Conservation (phyloP, 2,888 invertebrate species). For the Mesorhabditis sp. region DNA sequence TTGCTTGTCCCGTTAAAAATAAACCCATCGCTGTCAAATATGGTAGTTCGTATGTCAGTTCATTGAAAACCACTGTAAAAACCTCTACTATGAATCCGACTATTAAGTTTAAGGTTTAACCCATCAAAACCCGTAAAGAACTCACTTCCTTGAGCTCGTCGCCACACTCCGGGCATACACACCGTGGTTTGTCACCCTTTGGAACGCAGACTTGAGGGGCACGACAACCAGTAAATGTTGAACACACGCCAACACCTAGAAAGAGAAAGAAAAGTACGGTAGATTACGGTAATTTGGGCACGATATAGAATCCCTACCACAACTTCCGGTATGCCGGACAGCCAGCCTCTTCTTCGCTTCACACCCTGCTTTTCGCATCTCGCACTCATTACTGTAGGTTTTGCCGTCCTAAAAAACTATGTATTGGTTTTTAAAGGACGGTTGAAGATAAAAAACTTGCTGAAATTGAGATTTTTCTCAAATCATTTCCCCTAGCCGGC, state of each 20-base stretch:
- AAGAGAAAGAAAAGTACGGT: background rate
- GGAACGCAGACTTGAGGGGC: slow-evolving; percentile 37
- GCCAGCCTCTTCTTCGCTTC: slow-evolving; percentile 58
- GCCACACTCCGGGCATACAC: slow-evolving; percentile 81
- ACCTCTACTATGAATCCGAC: too few species aligned
- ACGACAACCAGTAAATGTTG: slow-evolving; percentile 32
- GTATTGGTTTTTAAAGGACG: background rate
- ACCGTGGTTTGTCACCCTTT: slow-evolving; percentile 58
- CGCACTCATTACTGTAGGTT: slow-evolving; percentile 81
- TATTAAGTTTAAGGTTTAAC: background rate
- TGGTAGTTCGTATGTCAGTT: too few species aligned
- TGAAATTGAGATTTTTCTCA: background rate
- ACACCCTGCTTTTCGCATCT: slow-evolving; percentile 67
- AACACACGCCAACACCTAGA: slow-evolving; percentile 38
- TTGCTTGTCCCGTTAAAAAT: too few species aligned
- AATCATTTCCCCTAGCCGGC: too few species aligned
- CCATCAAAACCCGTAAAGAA: background rate
- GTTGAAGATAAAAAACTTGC: background rate
- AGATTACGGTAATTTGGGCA: background rate
- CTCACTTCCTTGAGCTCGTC: slow-evolving; percentile 61
- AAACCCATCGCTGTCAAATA: too few species aligned
- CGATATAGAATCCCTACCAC: slow-evolving; percentile 59
- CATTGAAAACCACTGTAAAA: too few species aligned
- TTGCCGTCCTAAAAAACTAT: slow-evolving; percentile 68
- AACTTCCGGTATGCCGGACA: slow-evolving; percentile 62